Percentiles rank a stretch among this genome's conserved stretches.
phyloP scores from a whole-genome alignment of 1,140 invertebrate genomes.

The Papilio xuthus region DNA sequence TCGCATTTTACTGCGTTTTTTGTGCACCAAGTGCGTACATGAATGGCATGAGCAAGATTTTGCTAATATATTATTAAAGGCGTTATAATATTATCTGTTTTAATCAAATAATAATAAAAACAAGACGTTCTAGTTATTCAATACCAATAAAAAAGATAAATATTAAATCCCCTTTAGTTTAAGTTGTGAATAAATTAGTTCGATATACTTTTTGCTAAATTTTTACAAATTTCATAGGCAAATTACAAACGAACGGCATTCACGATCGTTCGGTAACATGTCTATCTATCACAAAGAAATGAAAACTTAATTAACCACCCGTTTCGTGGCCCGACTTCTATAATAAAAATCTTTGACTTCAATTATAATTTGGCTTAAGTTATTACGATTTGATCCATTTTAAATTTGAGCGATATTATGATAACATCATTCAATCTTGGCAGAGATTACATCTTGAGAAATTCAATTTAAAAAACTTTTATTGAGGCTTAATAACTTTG shows the following conservation, averaged over 20 bases:
- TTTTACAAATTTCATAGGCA: not conserved
- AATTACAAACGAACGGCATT: not conserved
- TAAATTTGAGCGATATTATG: not conserved
- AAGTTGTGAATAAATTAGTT: too few relatives aligned
- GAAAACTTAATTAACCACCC: not conserved
- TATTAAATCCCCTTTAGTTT: too few relatives aligned
- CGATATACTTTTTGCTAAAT: too few relatives aligned
- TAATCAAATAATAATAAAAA: too few relatives aligned
- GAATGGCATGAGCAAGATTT: too few relatives aligned
- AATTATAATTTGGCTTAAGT: not conserved
- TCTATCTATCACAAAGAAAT: not conserved
- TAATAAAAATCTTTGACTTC: not conserved
- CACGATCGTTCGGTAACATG: too few relatives aligned
- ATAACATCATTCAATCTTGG: not conserved
- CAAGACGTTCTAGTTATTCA: too few relatives aligned
- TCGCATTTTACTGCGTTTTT: too few relatives aligned
- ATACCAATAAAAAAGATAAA: too few relatives aligned
- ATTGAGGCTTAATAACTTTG: constrained; percentile 1
- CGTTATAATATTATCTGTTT: too few relatives aligned
- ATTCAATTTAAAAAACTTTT: constrained; percentile 16
- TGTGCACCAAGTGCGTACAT: too few relatives aligned
- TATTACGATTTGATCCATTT: constrained; percentile 13
- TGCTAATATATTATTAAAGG: too few relatives aligned
- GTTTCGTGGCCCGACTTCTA: not conserved
- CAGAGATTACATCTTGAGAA: not conserved